phyloP scores from a whole-genome alignment of 2,797 vertebrate species.

The Lagodon rhomboides region DNA sequence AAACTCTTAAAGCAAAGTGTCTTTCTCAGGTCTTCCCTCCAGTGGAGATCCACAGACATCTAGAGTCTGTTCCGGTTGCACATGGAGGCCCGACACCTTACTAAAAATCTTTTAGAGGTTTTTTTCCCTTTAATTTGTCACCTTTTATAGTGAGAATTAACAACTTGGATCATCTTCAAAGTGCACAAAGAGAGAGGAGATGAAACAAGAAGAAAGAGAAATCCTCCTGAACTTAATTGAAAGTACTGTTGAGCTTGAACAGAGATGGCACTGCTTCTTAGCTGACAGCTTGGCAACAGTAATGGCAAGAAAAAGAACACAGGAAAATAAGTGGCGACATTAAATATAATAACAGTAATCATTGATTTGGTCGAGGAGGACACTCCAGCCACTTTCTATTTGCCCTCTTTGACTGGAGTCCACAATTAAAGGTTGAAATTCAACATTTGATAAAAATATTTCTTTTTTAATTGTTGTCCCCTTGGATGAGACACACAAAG shows the following conservation, averaged over 20 bases:
- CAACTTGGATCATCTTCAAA: background rate
- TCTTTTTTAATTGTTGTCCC: background rate
- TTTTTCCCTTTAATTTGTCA: no score
- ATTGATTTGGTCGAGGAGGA: conserved; percentile 22
- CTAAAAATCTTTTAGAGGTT: no score
- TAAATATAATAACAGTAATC: conserved; percentile 25
- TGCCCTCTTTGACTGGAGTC: no score
- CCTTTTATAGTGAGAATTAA: background rate
- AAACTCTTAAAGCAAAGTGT: no score
- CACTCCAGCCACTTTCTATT: no score
- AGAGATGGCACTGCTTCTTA: conserved; percentile 4
- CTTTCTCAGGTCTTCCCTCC: no score
- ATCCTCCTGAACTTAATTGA: background rate
- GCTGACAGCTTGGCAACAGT: background rate
- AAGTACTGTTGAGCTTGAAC: background rate
- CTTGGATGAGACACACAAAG: background rate
- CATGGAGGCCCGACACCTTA: no score
- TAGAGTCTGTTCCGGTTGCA: no score
- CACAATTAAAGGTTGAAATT: background rate
- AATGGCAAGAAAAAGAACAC: conserved; percentile 8
- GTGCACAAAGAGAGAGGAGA: background rate
- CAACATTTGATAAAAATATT: conserved; percentile 6
- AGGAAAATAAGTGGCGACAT: conserved; percentile 11
- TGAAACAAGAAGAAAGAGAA: background rate
- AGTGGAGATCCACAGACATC: no score